phyloP scores from a whole-genome alignment of 1,140 invertebrate genomes.

The Anoplolepis gracilipes region DNA sequence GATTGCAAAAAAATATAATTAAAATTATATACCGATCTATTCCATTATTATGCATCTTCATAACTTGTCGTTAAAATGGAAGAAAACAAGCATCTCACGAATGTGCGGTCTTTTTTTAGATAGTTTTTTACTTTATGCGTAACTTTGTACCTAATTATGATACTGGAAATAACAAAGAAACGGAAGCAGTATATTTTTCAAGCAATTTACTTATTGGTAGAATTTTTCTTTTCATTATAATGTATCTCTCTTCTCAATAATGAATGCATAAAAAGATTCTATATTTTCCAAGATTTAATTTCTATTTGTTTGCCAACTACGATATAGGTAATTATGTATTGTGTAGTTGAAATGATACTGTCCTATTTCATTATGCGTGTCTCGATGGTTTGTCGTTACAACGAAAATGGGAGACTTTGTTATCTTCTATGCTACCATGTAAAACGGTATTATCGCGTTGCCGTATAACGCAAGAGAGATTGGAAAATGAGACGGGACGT shows the following conservation, averaged over 20 bases:
- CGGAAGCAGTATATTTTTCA: not conserved
- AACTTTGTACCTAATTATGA: not conserved
- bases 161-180: not conserved
- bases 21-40: not conserved
- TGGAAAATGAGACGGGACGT: conserved; percentile 46
- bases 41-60: not conserved
- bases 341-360: not conserved
- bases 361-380: not conserved
- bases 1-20: not conserved
- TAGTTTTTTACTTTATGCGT: not conserved
- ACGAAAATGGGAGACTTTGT: conserved; percentile 4
- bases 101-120: not conserved
- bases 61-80: conserved; percentile 10
- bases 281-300: not conserved
- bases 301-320: not conserved
- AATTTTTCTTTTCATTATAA: not conserved
- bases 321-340: not conserved
- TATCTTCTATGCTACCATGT: conserved; percentile 41
- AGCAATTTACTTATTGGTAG: not conserved
- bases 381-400: conserved; percentile 17
- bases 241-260: not conserved
- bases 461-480: conserved; percentile 54
- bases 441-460: conserved; percentile 49
- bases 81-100: not conserved
- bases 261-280: not conserved